Evolutionary conservation across 2,888 invertebrate species (phyloP).

Genomic region (Euspilapteryx auroguttella): DNA sequence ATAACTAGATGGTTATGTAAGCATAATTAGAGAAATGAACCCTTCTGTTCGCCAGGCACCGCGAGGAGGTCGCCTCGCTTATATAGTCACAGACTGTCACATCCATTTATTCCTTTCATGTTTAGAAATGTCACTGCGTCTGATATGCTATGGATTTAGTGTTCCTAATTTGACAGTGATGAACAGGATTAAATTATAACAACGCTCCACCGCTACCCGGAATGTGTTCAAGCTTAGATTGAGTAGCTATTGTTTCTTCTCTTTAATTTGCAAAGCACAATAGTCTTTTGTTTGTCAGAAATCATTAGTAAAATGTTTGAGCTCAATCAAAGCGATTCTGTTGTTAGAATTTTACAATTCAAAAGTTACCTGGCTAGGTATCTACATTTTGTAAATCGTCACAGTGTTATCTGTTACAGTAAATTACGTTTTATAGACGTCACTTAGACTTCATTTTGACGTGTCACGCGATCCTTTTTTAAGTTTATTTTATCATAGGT

Average conservation of each 20-base stretch:
- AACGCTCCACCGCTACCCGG: conserved; percentile 29
- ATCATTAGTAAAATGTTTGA: no score
- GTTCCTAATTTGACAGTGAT: conserved; percentile 53
- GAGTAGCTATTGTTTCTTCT: conserved; percentile 10
- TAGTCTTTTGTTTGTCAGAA: neutral
- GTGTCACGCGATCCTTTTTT: conserved; percentile 27
- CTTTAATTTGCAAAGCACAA: neutral
- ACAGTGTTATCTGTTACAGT: no score
- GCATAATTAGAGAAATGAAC: conserved; percentile 28
- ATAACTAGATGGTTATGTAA: conserved; percentile 18
- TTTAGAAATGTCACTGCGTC: conserved; percentile 53
- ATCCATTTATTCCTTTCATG: conserved; percentile 49
- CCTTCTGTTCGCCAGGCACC: conserved; percentile 30
- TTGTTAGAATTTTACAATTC: no score
- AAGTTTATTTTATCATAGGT: no score
- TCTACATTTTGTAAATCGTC: no score
- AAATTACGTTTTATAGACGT: conserved; percentile 30
- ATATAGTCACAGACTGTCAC: conserved; percentile 47
- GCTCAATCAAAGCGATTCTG: no score
- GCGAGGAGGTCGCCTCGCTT: conserved; percentile 34
- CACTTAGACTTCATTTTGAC: conserved; percentile 18
- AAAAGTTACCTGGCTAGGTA: no score
- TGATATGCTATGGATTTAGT: conserved; percentile 49
- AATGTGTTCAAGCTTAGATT: conserved; percentile 30
- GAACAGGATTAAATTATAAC: conserved; percentile 51